These are phyloP conservation scores for Ochropleura plecta DNA, from an alignment of 2,888 invertebrate species.

Conservation along the genomic window DNA sequence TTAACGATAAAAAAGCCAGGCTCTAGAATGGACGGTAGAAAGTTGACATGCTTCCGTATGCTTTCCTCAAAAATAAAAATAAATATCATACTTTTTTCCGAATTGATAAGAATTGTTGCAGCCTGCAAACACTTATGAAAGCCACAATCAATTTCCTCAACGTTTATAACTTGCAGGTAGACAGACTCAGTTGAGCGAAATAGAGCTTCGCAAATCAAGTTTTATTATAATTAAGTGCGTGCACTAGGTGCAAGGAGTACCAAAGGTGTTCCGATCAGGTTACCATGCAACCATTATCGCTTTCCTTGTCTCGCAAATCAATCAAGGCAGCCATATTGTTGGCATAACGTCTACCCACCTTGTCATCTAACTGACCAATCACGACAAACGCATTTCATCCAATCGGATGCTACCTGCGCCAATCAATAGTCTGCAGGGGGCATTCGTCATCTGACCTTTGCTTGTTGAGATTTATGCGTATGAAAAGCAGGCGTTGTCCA, in stretches of 20 bases:
- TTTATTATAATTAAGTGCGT: neutral
- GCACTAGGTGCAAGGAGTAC: neutral
- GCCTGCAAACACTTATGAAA: no score
- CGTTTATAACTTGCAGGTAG: no score
- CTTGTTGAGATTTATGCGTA: neutral
- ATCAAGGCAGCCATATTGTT: slow-evolving; percentile 9
- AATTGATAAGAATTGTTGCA: no score
- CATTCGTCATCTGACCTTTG: slow-evolving; percentile 7
- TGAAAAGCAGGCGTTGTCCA: neutral
- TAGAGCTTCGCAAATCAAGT: neutral
- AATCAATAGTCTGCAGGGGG: neutral
- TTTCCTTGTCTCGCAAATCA: slow-evolving; percentile 1
- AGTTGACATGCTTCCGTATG: no score
- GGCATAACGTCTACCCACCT: slow-evolving; percentile 5
- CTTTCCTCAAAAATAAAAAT: no score
- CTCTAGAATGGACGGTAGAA: no score
- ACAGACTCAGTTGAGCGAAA: neutral
- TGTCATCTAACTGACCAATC: slow-evolving; percentile 2
- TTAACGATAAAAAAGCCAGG: no score
- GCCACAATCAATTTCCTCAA: neutral
- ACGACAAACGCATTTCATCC: neutral
- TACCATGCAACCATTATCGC: neutral
- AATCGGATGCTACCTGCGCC: neutral
- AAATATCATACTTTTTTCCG: no score
- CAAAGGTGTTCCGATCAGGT: neutral